Base-by-base conservation (phyloP, 2,113 vertebrate species). In the Panurus biarmicus region DNA sequence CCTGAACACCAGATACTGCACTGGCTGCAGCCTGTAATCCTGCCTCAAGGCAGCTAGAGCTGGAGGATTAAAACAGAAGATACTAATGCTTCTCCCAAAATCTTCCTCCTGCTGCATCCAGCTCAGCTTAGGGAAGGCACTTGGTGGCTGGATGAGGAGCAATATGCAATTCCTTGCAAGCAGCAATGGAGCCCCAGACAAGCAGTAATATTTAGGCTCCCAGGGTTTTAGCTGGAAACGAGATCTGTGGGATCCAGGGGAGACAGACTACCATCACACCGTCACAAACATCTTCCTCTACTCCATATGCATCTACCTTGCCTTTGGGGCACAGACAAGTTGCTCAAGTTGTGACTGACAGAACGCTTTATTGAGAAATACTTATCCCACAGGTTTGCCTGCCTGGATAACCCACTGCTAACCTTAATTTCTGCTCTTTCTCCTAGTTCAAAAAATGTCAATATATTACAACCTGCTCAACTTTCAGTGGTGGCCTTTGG, bases 401-500 rank as follows among this genome's bases (percentile, higher is more conserved):
- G 40, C 26, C 10, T 58, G 31, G 77, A 36, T 70, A 80, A 88
- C 38, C 20, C 50, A 50, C 12, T 28, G 50, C 25, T 77, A 61
- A 62, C 47, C 29, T 80, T 58, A 9, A 29, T 60, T 61, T 73
- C 24, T 76, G 18, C 7, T 82, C 25, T 82, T 73, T 73, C 21
- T 45, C 42, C 38, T 58, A 61, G 28, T 57, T 83, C 20, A 73
- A 83, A 94, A 87, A 26, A 19, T 25, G 29, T 13, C 42, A 73
- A 1, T 54, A 33, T 29, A 64, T 56, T 67, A 64, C 0, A 2
- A 51, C 4, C 44, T 60, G 26, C 47, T 83, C 38, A 54, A 11
- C 35, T 24, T 7, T 33, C 20, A 2, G 33, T 8, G 6, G 3
- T 5, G 17, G 11, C 3, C 13, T 54, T 58, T 4, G 15, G 7